Conservation (phyloP, 2,888 invertebrate genomes). For the Augochlorella aurata region DNA sequence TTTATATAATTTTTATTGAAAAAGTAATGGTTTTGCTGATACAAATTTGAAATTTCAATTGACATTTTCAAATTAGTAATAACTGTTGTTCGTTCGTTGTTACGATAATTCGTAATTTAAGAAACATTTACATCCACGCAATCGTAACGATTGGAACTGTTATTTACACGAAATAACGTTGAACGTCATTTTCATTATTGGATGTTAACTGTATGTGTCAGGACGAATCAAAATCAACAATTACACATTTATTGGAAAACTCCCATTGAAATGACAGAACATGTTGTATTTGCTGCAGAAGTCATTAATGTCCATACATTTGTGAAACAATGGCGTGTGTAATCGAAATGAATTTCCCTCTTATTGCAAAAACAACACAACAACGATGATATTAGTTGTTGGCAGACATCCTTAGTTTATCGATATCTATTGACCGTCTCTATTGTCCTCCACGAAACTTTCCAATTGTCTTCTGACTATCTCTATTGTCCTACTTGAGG, state of each 20-base stretch:
- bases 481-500: background rate
- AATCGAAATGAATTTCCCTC: background rate
- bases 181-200: background rate
- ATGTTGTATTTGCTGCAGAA: background rate
- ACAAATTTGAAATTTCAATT: too few relatives aligned
- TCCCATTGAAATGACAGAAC: background rate
- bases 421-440: background rate
- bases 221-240: background rate
- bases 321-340: background rate
- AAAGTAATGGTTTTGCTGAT: too few relatives aligned
- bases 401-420: background rate
- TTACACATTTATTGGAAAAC: background rate
- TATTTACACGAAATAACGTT: background rate
- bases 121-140: background rate
- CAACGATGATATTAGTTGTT: too few relatives aligned
- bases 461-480: background rate
- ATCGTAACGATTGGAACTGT: background rate
- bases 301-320: background rate
- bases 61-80: too few relatives aligned
- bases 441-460: background rate
- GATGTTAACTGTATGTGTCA: background rate
- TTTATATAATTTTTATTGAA: too few relatives aligned
- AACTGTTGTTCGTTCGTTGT: too few relatives aligned
- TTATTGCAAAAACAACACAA: background rate
- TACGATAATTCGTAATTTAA: too few relatives aligned